Evolutionary conservation across 2,113 vertebrate species (phyloP).

Genomic region (Ptyas mucosa): DNA sequence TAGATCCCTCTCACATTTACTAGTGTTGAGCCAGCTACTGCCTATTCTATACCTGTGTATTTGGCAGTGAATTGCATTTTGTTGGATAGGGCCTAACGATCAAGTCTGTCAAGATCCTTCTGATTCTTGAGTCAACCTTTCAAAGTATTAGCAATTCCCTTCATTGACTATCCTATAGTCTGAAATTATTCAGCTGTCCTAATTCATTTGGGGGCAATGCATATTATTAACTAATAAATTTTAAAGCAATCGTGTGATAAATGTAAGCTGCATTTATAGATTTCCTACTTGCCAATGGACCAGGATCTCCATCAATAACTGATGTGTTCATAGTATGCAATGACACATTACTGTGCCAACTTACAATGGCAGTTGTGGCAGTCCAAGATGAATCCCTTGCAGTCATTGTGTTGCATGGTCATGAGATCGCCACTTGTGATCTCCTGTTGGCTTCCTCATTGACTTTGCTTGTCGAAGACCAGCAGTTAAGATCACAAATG

Average conservation of each 20-base stretch:
- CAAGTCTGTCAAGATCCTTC: no score
- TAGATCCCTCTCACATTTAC: no score
- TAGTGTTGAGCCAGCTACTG: no score
- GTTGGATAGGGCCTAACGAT: no score
- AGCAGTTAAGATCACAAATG: neutral
- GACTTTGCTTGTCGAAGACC: neutral
- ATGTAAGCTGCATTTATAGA: neutral
- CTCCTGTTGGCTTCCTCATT: neutral
- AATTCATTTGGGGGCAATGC: neutral
- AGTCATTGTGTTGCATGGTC: neutral
- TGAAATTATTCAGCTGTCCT: no score
- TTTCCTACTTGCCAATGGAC: neutral
- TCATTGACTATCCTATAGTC: no score
- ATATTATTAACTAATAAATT: neutral
- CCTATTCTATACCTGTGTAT: no score
- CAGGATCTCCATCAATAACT: neutral
- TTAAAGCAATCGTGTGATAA: neutral
- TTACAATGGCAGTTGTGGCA: neutral
- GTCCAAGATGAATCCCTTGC: neutral
- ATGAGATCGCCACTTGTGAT: neutral
- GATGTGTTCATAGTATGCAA: neutral
- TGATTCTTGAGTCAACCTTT: no score
- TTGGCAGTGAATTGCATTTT: no score
- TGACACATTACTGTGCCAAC: neutral
- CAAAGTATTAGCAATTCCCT: no score